These are phyloP conservation scores for Orchestia grillus DNA, from an alignment of 1,140 invertebrate genomes.

Conservation along the genomic window DNA sequence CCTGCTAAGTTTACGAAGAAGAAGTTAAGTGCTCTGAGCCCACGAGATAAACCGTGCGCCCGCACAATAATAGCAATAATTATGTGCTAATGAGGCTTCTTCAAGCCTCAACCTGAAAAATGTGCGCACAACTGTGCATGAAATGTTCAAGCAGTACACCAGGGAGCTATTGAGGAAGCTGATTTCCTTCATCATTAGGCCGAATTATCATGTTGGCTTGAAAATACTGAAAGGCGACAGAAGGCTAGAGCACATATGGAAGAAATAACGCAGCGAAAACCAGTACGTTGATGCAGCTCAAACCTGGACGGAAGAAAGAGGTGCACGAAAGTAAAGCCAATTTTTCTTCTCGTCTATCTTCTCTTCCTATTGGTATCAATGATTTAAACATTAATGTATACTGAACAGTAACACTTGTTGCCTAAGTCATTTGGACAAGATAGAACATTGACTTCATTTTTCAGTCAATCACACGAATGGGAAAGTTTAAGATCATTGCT, in stretches of 20 bases:
- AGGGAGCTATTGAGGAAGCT: too few relatives aligned
- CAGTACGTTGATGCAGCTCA: neutral
- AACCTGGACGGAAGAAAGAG: neutral
- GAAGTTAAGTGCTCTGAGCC: neutral
- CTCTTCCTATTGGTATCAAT: neutral
- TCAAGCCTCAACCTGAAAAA: neutral
- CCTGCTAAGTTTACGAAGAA: neutral
- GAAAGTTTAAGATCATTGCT: neutral
- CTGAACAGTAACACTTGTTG: neutral
- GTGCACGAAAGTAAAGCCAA: neutral
- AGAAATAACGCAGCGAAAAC: too few relatives aligned
- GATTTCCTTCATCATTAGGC: too few relatives aligned
- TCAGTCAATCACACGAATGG: neutral
- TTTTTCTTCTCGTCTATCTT: too few relatives aligned
- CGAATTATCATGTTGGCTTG: too few relatives aligned
- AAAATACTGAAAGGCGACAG: too few relatives aligned
- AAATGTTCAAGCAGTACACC: too few relatives aligned
- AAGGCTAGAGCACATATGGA: neutral
- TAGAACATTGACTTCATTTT: neutral
- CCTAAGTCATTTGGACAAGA: neutral
- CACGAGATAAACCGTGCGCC: neutral
- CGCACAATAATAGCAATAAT: neutral
- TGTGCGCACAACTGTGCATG: neutral
- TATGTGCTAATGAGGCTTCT: neutral
- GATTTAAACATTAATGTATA: neutral